A percentile compares a stretch with the other conserved stretches of the same genome.
phyloP scores from a whole-genome alignment of 2,888 invertebrate species.

The Stenodema calcarata region DNA sequence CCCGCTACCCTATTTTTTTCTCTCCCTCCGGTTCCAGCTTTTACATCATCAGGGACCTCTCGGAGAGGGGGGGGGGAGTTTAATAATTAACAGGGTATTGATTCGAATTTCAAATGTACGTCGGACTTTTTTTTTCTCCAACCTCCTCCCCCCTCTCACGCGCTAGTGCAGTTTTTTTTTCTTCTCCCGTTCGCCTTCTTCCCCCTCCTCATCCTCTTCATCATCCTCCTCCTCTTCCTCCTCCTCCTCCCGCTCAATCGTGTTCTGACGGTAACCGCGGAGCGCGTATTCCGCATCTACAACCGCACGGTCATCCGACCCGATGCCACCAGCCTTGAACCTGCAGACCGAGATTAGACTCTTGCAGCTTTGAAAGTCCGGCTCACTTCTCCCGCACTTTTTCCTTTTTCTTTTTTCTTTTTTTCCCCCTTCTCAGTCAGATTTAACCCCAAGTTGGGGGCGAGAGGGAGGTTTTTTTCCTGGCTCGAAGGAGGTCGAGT shows the following conservation, averaged over 20 bases:
- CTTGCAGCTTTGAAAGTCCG: not conserved
- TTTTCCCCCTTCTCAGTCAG: not conserved
- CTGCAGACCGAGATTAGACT: not conserved
- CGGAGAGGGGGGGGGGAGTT: slow-evolving; percentile 39
- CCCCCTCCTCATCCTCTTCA: not conserved
- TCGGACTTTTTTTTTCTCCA: not conserved
- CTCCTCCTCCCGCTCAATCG: not conserved
- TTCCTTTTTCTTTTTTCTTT: slow-evolving; percentile 2
- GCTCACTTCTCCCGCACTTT: slow-evolving; percentile 4
- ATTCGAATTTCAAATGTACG: slow-evolving; percentile 55
- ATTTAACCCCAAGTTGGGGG: not conserved
- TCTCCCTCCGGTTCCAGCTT: slow-evolving; percentile 28
- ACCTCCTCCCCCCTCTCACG: too few relatives aligned
- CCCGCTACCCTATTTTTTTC: not conserved
- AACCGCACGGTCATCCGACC: not conserved
- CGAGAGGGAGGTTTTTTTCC: not conserved
- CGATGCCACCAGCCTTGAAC: not conserved
- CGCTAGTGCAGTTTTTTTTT: not conserved
- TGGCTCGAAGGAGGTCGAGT: not conserved
- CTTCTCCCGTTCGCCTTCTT: not conserved
- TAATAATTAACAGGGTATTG: slow-evolving; percentile 55
- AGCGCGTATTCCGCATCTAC: not conserved
- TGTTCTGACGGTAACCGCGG: not conserved
- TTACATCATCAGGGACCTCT: slow-evolving; percentile 28
- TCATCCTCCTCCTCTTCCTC: too few relatives aligned